Conservation (phyloP, 2,113 vertebrate species). For the Haliaeetus leucogaster region DNA sequence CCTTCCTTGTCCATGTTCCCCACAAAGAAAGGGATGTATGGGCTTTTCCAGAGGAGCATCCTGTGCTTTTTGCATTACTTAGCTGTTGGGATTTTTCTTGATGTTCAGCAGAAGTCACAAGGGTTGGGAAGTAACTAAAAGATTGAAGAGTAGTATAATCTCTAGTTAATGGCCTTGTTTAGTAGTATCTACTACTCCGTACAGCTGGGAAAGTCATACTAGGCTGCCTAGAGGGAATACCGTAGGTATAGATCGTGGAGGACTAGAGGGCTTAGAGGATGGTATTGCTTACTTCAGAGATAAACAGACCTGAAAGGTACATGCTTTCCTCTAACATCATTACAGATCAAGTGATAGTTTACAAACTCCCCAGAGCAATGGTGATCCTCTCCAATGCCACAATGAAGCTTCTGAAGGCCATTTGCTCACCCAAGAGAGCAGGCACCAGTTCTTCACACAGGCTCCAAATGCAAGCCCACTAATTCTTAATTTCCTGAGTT, state of each 20-base stretch:
- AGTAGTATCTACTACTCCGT: background rate
- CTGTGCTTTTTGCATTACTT: background rate
- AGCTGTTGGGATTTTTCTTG: background rate
- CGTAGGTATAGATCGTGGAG: background rate
- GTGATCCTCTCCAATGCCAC: background rate
- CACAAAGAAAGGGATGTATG: background rate
- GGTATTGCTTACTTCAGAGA: background rate
- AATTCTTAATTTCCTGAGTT: background rate
- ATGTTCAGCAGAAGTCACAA: background rate
- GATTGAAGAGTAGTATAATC: background rate
- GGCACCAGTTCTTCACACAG: background rate
- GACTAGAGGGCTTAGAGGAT: background rate
- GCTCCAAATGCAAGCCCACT: background rate
- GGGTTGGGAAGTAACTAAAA: background rate
- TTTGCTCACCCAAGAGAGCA: background rate
- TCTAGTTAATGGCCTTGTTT: background rate
- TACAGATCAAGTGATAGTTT: background rate
- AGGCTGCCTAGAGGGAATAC: background rate
- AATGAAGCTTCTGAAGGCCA: background rate
- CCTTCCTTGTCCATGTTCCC: background rate
- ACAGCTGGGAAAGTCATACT: background rate
- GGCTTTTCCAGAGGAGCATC: background rate
- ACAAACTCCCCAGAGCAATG: background rate
- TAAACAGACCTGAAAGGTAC: background rate
- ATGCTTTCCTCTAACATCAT: background rate